Evolutionary conservation across 1,140 invertebrate species (phyloP).

Genomic region (Drosophila elegans): DNA sequence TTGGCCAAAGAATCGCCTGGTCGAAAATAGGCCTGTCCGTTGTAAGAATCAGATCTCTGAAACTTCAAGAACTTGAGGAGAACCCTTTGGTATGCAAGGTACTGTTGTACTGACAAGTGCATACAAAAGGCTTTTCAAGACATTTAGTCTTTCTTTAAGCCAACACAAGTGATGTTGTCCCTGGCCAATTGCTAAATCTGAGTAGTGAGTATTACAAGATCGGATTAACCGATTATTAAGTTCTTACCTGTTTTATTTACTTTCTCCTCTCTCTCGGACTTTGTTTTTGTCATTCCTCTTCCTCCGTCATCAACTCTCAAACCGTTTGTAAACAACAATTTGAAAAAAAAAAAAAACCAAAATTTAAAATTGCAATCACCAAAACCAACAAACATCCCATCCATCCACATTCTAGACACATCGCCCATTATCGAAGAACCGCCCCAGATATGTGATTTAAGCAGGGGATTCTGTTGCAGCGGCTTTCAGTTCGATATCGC

Average conservation of each 20-base stretch:
- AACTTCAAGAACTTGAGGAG: too few relatives aligned
- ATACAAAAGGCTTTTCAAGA: too few relatives aligned
- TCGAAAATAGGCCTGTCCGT: not conserved
- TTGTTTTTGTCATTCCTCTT: conserved; percentile 16
- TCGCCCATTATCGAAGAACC: conserved; percentile 77
- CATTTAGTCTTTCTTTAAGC: not conserved
- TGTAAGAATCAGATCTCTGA: not conserved
- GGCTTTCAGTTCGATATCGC: conserved; percentile 78
- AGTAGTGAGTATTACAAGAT: conserved; percentile 6
- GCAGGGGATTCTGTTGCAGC: conserved; percentile 72
- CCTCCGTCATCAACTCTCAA: conserved; percentile 11
- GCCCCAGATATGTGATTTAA: conserved; percentile 72
- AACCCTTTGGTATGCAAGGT: not conserved
- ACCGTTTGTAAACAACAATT: conserved; percentile 10
- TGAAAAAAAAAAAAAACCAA: conserved; percentile 41
- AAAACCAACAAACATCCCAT: conserved; percentile 60
- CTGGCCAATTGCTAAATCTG: not conserved
- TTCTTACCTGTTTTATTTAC: conserved; percentile 43
- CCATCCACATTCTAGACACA: conserved; percentile 82
- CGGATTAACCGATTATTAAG: conserved; percentile 22
- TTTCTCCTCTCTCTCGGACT: conserved; percentile 40
- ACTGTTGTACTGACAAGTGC: too few relatives aligned
- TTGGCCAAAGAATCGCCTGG: not conserved
- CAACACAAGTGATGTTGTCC: too few relatives aligned
- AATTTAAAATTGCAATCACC: conserved; percentile 27